Evolutionary conservation across 2,113 vertebrate species (phyloP), one percentile per base, ranked within the genome.

Genomic region (Polypterus bichir): DNA sequence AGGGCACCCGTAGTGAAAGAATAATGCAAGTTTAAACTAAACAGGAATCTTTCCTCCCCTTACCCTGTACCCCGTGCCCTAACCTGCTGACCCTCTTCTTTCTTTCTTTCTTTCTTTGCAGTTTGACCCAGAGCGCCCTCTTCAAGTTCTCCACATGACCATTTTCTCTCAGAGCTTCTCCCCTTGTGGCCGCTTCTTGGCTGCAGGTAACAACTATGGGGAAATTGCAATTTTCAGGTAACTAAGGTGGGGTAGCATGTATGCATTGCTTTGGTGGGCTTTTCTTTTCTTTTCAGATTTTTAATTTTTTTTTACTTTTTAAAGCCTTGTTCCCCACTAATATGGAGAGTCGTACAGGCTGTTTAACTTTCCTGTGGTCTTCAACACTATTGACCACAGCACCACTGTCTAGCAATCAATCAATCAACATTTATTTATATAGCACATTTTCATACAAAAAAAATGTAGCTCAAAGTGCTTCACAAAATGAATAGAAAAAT

Each of bases 141-240:
- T 66, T 9, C 71, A 92, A 83, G 76, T 85, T 4, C 83, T 94
- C 62, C 91, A 94, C 76, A 92, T 94, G 91, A 89, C 89, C 0
- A 73, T 93, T 6, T 94, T 90, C 77, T 90, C 88, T 1, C 92
- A 94, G 77, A 88, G 88, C 0, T 83, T 91, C 62, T 94, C 92
- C 1, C 91, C 91, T 3, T 94, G 92, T 0, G 90, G 89, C 1
- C 88, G 87, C 44, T 92, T 85, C 62, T 74, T 94, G 61, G 92
- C 89, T 0, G 89, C 88, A 0, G 90, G 91, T 44, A 94, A 94
- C 74, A 92, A 86, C 73, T 91, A 92, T 0, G 91, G 92, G 11
- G 82, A 92, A 76, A 86, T 94, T 6, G 89, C 81, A 1, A 55
- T 94, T 62, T 94, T 94, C 82, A 94, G 92, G 92, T 94, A 73